Conservation (phyloP, 2,888 invertebrate species). For the Rhopalosiphum nymphaeae region DNA sequence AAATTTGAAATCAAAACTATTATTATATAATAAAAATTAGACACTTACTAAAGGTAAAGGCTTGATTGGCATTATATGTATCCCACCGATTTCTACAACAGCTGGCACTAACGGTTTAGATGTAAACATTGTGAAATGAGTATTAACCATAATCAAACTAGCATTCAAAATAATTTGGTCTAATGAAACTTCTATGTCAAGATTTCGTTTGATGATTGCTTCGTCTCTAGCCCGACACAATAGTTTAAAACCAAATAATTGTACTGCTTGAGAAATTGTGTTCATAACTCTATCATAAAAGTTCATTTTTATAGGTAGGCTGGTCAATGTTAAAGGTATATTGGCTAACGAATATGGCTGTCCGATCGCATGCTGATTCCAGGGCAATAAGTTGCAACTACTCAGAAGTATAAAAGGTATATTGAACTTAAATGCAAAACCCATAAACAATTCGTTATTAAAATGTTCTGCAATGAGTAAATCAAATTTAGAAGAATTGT, state of each 20-base stretch:
- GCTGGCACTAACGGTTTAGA: conserved; percentile 37
- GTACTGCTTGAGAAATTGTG: neutral
- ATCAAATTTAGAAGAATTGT: conserved; percentile 46
- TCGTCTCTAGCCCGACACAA: conserved; percentile 46
- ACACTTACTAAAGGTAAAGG: conserved; percentile 39
- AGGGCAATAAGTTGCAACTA: conserved; percentile 57
- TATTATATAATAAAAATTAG: too few relatives aligned
- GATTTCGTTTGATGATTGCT: conserved; percentile 35
- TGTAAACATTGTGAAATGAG: conserved; percentile 45
- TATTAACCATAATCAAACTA: conserved; percentile 51
- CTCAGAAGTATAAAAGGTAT: conserved; percentile 60
- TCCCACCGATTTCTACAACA: conserved; percentile 64
- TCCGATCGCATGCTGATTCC: conserved; percentile 39
- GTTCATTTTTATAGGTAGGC: conserved; percentile 49
- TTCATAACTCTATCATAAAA: conserved; percentile 51
- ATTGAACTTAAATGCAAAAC: conserved; percentile 49
- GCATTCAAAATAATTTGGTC: conserved; percentile 34
- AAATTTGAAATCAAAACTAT: too few relatives aligned
- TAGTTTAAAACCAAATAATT: neutral
- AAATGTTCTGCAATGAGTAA: conserved; percentile 59
- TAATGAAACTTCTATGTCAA: conserved; percentile 54
- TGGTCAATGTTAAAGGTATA: conserved; percentile 32
- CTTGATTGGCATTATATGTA: conserved; percentile 50
- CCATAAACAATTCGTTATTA: conserved; percentile 46
- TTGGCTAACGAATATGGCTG: conserved; percentile 54